Conservation (phyloP, 2,113 vertebrate genomes). For the Megaceryle maxima region DNA sequence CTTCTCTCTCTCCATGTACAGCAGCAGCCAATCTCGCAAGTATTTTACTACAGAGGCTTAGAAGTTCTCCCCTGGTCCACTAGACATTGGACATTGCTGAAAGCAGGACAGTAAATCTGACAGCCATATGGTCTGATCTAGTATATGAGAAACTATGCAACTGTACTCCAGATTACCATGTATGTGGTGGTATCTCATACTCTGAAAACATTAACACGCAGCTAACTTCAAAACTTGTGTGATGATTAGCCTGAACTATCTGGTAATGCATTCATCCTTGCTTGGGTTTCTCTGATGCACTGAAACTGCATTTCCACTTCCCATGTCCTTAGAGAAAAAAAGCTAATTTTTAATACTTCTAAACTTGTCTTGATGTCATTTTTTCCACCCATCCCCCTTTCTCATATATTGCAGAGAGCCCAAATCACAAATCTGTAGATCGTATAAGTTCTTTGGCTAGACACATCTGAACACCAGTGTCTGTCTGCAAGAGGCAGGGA, state of each 20-base stretch:
- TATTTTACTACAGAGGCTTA: background rate
- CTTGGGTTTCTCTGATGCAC: background rate
- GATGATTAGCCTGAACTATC: background rate
- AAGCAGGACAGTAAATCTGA: background rate
- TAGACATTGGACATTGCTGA: background rate
- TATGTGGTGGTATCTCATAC: background rate
- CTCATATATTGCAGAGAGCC: background rate
- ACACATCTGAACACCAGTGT: background rate
- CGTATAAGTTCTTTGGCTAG: background rate
- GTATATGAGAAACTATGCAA: background rate
- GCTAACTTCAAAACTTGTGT: background rate
- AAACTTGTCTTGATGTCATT: background rate
- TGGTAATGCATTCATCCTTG: background rate
- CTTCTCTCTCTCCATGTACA: background rate
- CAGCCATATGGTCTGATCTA: background rate
- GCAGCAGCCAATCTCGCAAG: background rate
- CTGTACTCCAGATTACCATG: background rate
- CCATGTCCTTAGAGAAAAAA: background rate
- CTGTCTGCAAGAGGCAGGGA: background rate
- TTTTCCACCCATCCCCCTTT: background rate
- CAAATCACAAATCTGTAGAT: background rate
- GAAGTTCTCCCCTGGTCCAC: background rate
- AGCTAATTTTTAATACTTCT: background rate
- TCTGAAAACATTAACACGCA: background rate
- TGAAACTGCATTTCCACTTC: background rate